Percentiles rank a stretch among this genome's conserved stretches.
Evolutionary conservation across 2,888 invertebrate genomes (phyloP).

Genomic region (Smittia sp.): DNA sequence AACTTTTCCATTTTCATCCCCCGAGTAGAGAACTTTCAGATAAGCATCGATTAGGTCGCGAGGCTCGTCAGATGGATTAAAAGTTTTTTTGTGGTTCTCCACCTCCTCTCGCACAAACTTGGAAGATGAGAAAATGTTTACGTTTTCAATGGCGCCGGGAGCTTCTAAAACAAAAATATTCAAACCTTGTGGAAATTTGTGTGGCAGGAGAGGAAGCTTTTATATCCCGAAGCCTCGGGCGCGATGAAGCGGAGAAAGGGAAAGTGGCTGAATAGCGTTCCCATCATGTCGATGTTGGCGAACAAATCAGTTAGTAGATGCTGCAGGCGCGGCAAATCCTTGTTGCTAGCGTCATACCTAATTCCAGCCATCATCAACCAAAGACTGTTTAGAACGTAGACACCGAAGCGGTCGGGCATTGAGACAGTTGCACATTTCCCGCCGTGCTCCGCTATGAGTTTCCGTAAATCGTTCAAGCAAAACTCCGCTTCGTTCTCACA

Average conservation of each 20-base stretch:
- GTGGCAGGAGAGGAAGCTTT: conserved; percentile 68
- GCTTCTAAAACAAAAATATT: too few species aligned
- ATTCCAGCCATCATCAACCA: conserved; percentile 83
- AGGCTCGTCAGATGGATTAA: conserved; percentile 60
- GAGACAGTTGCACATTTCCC: conserved; percentile 57
- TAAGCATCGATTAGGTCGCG: conserved; percentile 82
- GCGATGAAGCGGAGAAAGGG: conserved; percentile 69
- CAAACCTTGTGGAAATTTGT: conserved; percentile 60
- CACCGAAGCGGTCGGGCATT: conserved; percentile 73
- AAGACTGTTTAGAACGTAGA: conserved; percentile 73
- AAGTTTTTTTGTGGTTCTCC: conserved; percentile 65
- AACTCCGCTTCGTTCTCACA: conserved; percentile 68
- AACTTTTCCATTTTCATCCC: conserved; percentile 52
- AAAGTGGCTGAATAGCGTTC: conserved; percentile 75
- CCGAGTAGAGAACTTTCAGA: conserved; percentile 63
- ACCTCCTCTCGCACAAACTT: conserved; percentile 69
- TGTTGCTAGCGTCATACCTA: conserved; percentile 67
- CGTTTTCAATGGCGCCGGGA: too few species aligned
- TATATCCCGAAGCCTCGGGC: conserved; percentile 75
- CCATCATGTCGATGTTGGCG: conserved; percentile 73
- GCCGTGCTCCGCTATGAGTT: conserved; percentile 51
- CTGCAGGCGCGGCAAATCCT: conserved; percentile 66
- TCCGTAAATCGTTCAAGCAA: conserved; percentile 59
- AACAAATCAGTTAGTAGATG: conserved; percentile 68
- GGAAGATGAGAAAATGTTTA: too few species aligned